A percentile compares a stretch with the other conserved stretches of the same genome.
Evolutionary conservation across 2,888 invertebrate genomes (phyloP).

Genomic region (Diplazon laetatorius): DNA sequence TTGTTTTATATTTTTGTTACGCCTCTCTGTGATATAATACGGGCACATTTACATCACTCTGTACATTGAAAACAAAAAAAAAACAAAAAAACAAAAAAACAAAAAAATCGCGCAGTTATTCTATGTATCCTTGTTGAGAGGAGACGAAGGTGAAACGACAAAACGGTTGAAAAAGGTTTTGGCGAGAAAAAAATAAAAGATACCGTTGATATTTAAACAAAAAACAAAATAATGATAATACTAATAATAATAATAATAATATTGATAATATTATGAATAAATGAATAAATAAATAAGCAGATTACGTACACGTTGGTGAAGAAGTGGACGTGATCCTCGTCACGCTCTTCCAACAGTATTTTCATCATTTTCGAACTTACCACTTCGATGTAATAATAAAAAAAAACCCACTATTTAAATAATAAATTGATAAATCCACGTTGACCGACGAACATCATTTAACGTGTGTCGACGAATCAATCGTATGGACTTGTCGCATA

Average conservation of each 20-base stretch:
- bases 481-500: conserved; percentile 16
- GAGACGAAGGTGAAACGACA: conserved; percentile 10
- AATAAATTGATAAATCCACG: conserved; percentile 12
- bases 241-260: conserved; percentile 19
- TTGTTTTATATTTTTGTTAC: conserved; percentile 80
- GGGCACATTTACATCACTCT: conserved; percentile 81
- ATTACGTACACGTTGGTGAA: conserved; percentile 11
- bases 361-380: conserved; percentile 32
- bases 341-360: conserved; percentile 26
- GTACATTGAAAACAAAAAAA: conserved; percentile 74
- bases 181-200: conserved; percentile 2
- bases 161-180: conserved; percentile 6
- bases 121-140: conserved; percentile 29
- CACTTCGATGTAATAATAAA: conserved; percentile 44
- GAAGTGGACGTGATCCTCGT: conserved; percentile 23
- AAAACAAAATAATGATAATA: background rate
- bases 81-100: too few species aligned
- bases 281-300: too few species aligned
- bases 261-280: background rate
- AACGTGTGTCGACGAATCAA: conserved; percentile 15
- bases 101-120: conserved; percentile 53
- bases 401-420: conserved; percentile 16
- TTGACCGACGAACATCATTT: conserved; percentile 9
- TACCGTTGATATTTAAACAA: conserved; percentile 12
- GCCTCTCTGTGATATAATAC: conserved; percentile 82